A percentile compares a stretch with the other conserved stretches of the same genome.
phyloP scores from a whole-genome alignment of 2,797 vertebrate species.

The Amphiprion clarkii region DNA sequence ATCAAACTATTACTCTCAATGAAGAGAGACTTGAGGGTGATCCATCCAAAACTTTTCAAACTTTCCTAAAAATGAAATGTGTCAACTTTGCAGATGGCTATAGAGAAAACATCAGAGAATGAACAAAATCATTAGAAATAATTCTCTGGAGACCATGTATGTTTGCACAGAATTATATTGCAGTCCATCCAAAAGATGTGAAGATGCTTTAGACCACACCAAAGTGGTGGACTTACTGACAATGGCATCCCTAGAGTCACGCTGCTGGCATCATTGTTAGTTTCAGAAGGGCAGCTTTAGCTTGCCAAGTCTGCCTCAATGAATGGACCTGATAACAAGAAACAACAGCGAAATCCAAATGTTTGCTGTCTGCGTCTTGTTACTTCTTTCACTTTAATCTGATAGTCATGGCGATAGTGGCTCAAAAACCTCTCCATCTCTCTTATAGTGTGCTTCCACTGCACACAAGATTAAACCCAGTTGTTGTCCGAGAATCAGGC shows the following conservation, averaged over 20 bases:
- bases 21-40: no score
- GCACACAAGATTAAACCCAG: slow-evolving; percentile 34
- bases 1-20: no score
- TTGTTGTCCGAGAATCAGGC: slow-evolving; percentile 16
- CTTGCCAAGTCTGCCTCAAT: slow-evolving; percentile 7
- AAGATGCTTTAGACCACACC: slow-evolving; percentile 5
- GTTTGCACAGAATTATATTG: background rate
- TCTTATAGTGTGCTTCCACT: background rate
- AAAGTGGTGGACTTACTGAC: background rate
- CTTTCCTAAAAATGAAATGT: background rate
- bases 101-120: background rate
- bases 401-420: slow-evolving; percentile 20
- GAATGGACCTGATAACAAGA: slow-evolving; percentile 31
- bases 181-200: background rate
- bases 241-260: background rate
- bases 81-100: background rate
- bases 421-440: slow-evolving; percentile 30
- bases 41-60: no score
- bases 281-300: slow-evolving; percentile 17
- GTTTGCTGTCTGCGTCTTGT: slow-evolving; percentile 24
- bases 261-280: slow-evolving; percentile 8
- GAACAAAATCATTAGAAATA: background rate
- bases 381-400: slow-evolving; percentile 35
- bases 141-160: background rate
- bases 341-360: slow-evolving; percentile 23